Percentiles rank a stretch among this genome's conserved stretches.
These are phyloP conservation scores for Magallana ariakensis DNA, from an alignment of 1,140 invertebrate genomes.

Conservation along the genomic window DNA sequence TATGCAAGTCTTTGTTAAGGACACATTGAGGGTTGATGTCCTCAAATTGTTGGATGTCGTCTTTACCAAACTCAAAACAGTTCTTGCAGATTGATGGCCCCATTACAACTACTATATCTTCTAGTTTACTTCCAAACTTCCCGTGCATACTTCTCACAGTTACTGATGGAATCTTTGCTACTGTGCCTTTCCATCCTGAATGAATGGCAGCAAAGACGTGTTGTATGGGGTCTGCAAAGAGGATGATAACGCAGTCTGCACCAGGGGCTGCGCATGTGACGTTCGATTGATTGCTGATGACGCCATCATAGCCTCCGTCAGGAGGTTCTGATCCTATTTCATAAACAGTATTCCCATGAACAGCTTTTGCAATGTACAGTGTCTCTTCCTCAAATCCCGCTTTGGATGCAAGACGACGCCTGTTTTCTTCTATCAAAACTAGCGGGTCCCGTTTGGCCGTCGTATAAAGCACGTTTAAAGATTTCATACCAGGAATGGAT, in stretches of 20 bases:
- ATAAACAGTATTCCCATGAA: conserved; percentile 62
- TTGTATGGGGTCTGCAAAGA: conserved; percentile 66
- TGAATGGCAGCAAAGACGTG: conserved; percentile 62
- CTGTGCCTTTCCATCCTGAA: conserved; percentile 65
- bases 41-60: conserved; percentile 52
- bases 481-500: conserved; percentile 52
- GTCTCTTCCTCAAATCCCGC: conserved; percentile 52
- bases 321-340: conserved; percentile 51
- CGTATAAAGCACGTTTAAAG: conserved; percentile 61
- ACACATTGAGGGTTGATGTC: conserved; percentile 52
- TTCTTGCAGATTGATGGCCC: conserved; percentile 59
- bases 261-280: conserved; percentile 64
- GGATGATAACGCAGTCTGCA: conserved; percentile 65
- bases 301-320: conserved; percentile 61
- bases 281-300: conserved; percentile 53
- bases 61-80: conserved; percentile 57
- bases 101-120: conserved; percentile 62
- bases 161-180: conserved; percentile 54
- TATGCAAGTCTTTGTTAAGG: neutral
- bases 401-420: conserved; percentile 51
- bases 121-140: conserved; percentile 46
- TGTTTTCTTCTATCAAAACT: conserved; percentile 62
- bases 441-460: conserved; percentile 58
- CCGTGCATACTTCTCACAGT: conserved; percentile 57
- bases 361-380: conserved; percentile 54